Base-by-base conservation (phyloP, 2,113 vertebrate species). In the Siphamia tubifer region DNA sequence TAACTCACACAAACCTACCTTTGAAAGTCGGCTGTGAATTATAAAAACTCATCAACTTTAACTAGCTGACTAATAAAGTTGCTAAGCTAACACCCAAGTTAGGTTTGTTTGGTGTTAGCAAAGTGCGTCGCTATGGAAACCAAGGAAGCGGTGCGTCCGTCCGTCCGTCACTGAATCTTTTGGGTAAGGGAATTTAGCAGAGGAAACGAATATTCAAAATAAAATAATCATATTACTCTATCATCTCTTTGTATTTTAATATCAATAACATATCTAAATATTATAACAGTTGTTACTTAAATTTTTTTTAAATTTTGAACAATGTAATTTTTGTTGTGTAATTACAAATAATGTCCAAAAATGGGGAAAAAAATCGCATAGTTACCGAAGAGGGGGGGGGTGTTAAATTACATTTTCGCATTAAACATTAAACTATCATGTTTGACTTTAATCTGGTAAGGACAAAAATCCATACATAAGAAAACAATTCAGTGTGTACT, bases 71-170 rank as follows among this genome's bases (percentile, higher is more conserved):
- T 36, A 8, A 12, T 17, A 19, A 31, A 7, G 44, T 27, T 36
- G 10, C 9, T 1, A 25, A 21, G 3, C 3, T 4, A 66, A 16
- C 2, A n/a, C 4, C 3, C 17, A 3, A 34, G 13, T 9, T 4
- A 3, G 0, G 0, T 74, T 44, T 71, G 86, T 87, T 87, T 82
- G 17, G 9, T 20, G n/a, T 5, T 0, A 8, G n/a, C 1, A 25
- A 20, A 34, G 1, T 6, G n/a, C n/a, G 87, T 89, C 80, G 64
- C 76, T 44, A 84, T 83, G 71, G 86, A 56, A 72, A 90, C 82
- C 5, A 48, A 31, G 39, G 20, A 45, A 25, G 43, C 11, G 5
- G 10, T 4, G 45, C 13, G 27, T 4, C 2, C 3, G 28, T 53
- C n/a, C 13, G 27, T 4, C 2, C 3, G 28, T 53, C n/a, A 1